Evolutionary conservation across 2,113 vertebrate species (phyloP).

Genomic region (Oryzias celebensis): DNA sequence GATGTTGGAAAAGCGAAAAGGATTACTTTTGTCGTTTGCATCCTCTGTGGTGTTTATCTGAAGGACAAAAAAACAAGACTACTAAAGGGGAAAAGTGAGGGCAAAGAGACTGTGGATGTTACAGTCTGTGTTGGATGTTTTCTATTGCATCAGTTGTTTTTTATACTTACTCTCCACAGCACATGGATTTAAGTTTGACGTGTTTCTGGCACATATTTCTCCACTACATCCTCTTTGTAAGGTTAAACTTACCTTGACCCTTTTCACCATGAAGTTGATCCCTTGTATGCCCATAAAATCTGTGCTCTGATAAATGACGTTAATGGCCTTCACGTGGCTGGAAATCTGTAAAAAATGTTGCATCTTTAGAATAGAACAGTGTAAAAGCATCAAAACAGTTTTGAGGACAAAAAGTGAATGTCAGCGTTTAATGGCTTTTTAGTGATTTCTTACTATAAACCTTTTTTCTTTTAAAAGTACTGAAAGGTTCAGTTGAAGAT

Average conservation of each 20-base stretch:
- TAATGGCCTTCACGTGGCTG: slow-evolving; percentile 95
- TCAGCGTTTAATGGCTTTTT: too few species aligned
- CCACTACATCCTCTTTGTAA: neutral
- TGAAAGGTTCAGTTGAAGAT: too few species aligned
- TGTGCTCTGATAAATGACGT: slow-evolving; percentile 93
- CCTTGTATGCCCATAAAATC: slow-evolving; percentile 95
- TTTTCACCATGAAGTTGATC: slow-evolving; percentile 99
- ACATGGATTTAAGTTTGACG: neutral
- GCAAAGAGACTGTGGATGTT: neutral
- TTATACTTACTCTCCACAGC: slow-evolving; percentile 1
- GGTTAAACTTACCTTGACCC: slow-evolving; percentile 86
- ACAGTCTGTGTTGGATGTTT: neutral
- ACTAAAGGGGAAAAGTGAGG: neutral
- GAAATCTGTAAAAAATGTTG: slow-evolving; percentile 83
- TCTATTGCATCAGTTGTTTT: neutral
- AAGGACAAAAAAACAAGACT: slow-evolving; percentile 8
- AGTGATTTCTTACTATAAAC: too few species aligned
- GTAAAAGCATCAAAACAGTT: neutral
- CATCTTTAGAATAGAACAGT: neutral
- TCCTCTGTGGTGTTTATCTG: slow-evolving; percentile 92
- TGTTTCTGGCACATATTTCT: neutral
- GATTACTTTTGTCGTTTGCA: slow-evolving; percentile 84
- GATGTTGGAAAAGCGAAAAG: slow-evolving; percentile 95
- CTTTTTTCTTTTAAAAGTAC: too few species aligned
- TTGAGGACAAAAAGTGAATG: too few species aligned